Evolutionary conservation across 2,113 vertebrate species (phyloP).

Genomic region (Triplophysa dalaica): DNA sequence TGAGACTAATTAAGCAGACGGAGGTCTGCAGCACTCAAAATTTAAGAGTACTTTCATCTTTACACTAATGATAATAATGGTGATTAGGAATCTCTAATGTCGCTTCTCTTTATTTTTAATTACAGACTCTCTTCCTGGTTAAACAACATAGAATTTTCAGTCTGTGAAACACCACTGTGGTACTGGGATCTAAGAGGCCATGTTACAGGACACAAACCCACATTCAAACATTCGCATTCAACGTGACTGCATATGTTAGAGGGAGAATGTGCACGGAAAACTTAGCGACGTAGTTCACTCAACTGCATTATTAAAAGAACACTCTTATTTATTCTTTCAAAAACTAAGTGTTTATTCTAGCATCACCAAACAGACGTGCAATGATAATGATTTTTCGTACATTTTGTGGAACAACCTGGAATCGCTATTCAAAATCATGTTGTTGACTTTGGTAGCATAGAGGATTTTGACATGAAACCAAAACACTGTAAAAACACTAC

Average conservation of each 20-base stretch:
- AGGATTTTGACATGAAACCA: no score
- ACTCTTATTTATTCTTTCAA: no score
- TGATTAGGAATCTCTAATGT: conserved; percentile 63
- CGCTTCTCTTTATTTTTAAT: conserved; percentile 66
- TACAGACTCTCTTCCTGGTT: conserved; percentile 57
- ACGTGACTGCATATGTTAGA: not conserved
- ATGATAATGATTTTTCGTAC: no score
- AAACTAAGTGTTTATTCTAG: no score
- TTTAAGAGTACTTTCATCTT: conserved; percentile 57
- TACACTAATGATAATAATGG: conserved; percentile 64
- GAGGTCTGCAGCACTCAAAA: conserved; percentile 58
- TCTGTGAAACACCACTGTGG: not conserved
- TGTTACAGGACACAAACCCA: not conserved
- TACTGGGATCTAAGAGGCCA: not conserved
- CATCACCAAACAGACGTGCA: no score
- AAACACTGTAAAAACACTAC: no score
- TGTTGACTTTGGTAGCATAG: no score
- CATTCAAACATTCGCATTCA: not conserved
- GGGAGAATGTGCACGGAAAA: not conserved
- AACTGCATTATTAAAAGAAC: no score
- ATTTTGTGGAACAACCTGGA: no score
- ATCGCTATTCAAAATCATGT: no score
- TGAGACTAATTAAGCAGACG: conserved; percentile 51
- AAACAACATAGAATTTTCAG: conserved; percentile 25
- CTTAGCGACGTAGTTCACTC: no score